Base-by-base conservation (phyloP, 2,888 invertebrate genomes). In the Cancer borealis region DNA sequence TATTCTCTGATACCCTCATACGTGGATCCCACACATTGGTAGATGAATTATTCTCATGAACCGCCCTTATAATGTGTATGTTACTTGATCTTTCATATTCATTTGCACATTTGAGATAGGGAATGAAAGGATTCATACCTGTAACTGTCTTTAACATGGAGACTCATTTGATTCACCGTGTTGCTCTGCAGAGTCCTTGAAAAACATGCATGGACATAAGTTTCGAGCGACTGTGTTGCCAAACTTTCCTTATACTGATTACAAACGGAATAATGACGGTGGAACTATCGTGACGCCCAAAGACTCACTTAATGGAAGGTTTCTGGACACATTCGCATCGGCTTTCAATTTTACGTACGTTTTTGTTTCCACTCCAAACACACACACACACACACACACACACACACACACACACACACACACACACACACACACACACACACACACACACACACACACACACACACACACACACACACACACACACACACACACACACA, bases 311-410 rank as follows among this genome's bases (percentile, higher is more conserved):
- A 66, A 91, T 47, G 66, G 49, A 26, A 91, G 91, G 45, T 30
- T 91, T 45, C 60, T 91, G 5, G 30, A 91, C 45, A 26, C 91
- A 3, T n/a, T 91, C 12, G 91, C 91, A 2, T 30, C 45, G 21
- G 14, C 30, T 10, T 60, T 91, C 60, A 91, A 91, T 60, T 91
- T 91, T 30, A 91, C 91, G 91, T 91, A 60, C 12, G 66, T 39
- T 88, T 45, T 46, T 4, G 14, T 26, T 6, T 88, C 17, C 12
- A 46, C 45, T 88, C 54, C 12, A 39, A 39, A 39, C 39, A 39
- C 39, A 39, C 39, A 39, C 39, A 39, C 39, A 39, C 39, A 39
- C 39, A 39, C 39, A 39, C 39, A 39, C 39, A 14, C n/a, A 66
- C 73, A 21, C n/a, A 21, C 73, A 66, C n/a, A 66, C 14, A 21